Conservation (phyloP, 2,888 invertebrate genomes). For the Athalia rosae region DNA sequence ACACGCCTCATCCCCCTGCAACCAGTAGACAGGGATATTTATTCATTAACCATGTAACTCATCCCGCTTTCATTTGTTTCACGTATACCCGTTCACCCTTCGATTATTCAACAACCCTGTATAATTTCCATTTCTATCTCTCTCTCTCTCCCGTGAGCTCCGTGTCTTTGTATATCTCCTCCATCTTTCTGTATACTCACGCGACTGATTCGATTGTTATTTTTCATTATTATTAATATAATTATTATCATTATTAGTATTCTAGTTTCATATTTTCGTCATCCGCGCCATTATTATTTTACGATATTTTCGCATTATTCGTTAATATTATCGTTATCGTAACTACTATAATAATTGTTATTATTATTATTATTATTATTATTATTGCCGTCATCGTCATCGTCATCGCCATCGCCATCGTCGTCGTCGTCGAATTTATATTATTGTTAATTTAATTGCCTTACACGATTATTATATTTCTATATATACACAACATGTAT, state of each 20-base stretch:
- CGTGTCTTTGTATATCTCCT: not conserved
- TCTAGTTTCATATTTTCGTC: constrained; percentile 4
- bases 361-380: constrained; percentile 9
- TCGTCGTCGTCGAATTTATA: not conserved
- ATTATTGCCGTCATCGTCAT: not conserved
- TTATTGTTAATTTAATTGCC: not conserved
- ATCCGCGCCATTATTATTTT: constrained; percentile 49
- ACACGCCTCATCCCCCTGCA: constrained; percentile 68
- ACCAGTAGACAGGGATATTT: constrained; percentile 58
- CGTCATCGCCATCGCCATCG: constrained; percentile 10
- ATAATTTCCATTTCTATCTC: not conserved
- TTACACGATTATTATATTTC: constrained; percentile 18
- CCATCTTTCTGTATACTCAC: constrained; percentile 26
- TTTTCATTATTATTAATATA: constrained; percentile 20
- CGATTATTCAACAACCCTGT: no score
- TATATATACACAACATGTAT: no score
- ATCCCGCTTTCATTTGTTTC: constrained; percentile 23
- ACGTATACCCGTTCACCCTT: not conserved
- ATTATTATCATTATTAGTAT: constrained; percentile 24
- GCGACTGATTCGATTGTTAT: constrained; percentile 43
- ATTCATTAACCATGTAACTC: constrained; percentile 25
- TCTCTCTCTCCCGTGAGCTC: not conserved
- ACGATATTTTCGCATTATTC: constrained; percentile 29
- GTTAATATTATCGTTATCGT: constrained; percentile 7
- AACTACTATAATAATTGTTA: constrained; percentile 4